Percentiles rank a stretch among this genome's conserved stretches.
Conservation (phyloP, 2,113 vertebrate genomes). For the Epinephelus cyanopodus region DNA sequence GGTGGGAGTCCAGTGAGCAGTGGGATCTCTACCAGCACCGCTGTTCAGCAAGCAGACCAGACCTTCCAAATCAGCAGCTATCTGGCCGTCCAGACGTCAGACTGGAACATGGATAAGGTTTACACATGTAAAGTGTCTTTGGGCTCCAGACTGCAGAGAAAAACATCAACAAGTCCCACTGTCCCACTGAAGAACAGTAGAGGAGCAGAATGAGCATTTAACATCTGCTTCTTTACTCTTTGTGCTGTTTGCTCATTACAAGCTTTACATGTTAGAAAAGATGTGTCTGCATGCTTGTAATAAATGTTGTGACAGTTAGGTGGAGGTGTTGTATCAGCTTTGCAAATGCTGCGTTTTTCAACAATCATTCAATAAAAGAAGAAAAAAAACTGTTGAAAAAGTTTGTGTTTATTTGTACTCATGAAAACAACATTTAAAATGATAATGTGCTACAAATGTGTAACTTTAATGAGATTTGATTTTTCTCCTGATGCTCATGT, state of each 20-base stretch:
- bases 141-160: constrained; percentile 58
- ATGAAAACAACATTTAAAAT: no score
- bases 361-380: no score
- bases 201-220: constrained; percentile 17
- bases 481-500: no score
- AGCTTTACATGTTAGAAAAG: neutral
- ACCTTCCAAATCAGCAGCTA: constrained; percentile 78
- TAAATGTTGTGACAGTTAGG: no score
- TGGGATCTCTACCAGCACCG: constrained; percentile 72
- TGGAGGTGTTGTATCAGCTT: no score
- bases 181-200: constrained; percentile 18
- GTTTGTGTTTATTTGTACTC: no score
- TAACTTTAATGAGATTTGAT: no score
- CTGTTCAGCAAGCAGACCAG: constrained; percentile 67
- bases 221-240: constrained; percentile 20
- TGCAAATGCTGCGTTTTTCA: no score
- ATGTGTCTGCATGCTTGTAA: constrained; percentile 12
- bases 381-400: no score
- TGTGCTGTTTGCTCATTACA: constrained; percentile 22
- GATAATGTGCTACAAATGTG: no score
- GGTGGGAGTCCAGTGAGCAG: constrained; percentile 61
- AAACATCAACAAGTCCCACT: constrained; percentile 60
- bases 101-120: constrained; percentile 66
- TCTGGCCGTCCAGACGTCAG: constrained; percentile 61
- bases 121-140: constrained; percentile 70